Evolutionary conservation across 2,888 invertebrate species (phyloP), one percentile per base, ranked within the genome.

Genomic region (Branchipolynoe longqiensis): DNA sequence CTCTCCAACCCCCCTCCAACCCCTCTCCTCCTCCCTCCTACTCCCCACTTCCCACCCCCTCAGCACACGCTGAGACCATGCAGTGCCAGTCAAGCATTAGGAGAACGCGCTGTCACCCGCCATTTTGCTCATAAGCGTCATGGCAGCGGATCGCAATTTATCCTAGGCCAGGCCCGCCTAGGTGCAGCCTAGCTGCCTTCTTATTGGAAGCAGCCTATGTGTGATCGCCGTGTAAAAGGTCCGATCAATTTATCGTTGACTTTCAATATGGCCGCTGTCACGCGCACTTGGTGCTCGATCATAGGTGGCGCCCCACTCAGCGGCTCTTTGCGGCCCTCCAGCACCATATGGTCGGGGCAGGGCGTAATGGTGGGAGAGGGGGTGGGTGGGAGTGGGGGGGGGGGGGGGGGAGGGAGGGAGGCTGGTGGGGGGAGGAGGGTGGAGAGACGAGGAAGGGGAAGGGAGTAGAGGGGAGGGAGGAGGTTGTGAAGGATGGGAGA

Each of bases 261-360:
- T 54, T 78, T 78, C 78, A 78, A 78, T 78, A 54, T 78, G 78
- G 78, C 78, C 48, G 48, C 78, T 78, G 78, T 78, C 78, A 78
- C 48, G 41, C 41, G 78, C 78, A 78, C 28, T 74, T 4, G 78
- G 78, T 78, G 48, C 78, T 78, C 78, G 28, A 78, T 78, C 78
- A 48, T 25, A 41, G 54, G 78, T 40, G 78, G 78, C 78, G 78
- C 78, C 31, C 22, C 1, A 22, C 74, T 74, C 74, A 25, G 48
- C 48, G 28, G 78, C 54, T 48, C 48, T 78, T 41, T 41, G 41
- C 4, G 41, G n/a, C 18, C 41, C 78, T 41, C 78, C 18, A 33
- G 69, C 8, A 18, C 4, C 78, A 8, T 40, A 25, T 78, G 78
- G 36, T 69, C 1, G 6, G 36, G 38, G 69, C 69, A 38, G 69